Base-by-base conservation (phyloP, 2,888 invertebrate genomes). In the Corbicula japonica region DNA sequence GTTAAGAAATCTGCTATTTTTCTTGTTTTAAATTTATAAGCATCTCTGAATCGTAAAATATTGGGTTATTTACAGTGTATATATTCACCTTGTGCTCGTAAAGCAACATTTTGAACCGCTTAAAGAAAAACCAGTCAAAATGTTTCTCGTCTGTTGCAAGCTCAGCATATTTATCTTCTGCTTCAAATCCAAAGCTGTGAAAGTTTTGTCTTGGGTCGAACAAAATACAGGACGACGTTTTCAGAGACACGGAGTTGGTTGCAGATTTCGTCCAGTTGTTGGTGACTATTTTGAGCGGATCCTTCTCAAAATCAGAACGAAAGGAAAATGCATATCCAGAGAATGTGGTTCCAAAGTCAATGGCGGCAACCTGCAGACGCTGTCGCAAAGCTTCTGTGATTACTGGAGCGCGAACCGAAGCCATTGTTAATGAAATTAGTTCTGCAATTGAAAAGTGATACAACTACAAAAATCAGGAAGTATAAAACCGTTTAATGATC, bases 51-150 rank as follows among this genome's bases (percentile, higher is more conserved):
- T n/a, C n/a, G n/a, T n/a, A n/a, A n/a, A n/a, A n/a, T n/a, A n/a
- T n/a, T n/a, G n/a, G n/a, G n/a, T n/a, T n/a, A n/a, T n/a, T n/a
- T n/a, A n/a, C n/a, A n/a, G n/a, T n/a, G n/a, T n/a, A n/a, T n/a
- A n/a, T n/a, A n/a, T 54, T 34, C 38, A 80, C 80, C 46, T 75
- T 72, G 34, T 76, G 56, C 15, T 80, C 63, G 35, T 75, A 80
- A 15, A 80, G 56, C 21, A 76, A 26, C 80, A 80, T 80, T 52
- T 80, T 80, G 41, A 80, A 80, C 1, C 69, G 68, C n/a, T 54
- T 61, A 48, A 80, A 80, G 61, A 65, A 80, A 58, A 48, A 80
- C 80, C 80, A 80, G 15, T 68, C 41, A 8, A 15, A 34, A 52
- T 80, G 76, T 46, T 76, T 28, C 28, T 80, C 76, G 3, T 80